These are phyloP conservation scores for Leuciscus waleckii DNA, from an alignment of 2,797 vertebrate genomes.

Conservation along the genomic window DNA sequence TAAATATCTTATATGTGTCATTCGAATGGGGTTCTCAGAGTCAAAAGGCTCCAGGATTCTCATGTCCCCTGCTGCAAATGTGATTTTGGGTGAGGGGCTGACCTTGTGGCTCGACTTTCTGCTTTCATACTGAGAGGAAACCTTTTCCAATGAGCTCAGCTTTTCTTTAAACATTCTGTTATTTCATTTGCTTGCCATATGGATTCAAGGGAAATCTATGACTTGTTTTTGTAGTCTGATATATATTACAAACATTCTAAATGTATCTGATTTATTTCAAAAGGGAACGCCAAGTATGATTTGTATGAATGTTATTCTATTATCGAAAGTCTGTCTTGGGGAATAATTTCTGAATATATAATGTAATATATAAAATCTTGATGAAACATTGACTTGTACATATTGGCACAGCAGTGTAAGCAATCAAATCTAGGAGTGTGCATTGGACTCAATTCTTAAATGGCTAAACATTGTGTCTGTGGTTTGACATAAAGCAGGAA, in stretches of 20 bases:
- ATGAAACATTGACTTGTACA: not conserved
- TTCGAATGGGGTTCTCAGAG: not conserved
- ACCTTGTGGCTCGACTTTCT: conserved; percentile 24
- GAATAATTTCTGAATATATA: conserved; percentile 16
- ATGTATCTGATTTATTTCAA: not conserved
- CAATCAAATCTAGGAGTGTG: conserved; percentile 15
- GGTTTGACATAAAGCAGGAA: conserved; percentile 18
- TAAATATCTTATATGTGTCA: not conserved
- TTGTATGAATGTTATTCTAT: conserved; percentile 14
- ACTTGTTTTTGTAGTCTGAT: conserved; percentile 4
- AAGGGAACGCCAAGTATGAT: not conserved
- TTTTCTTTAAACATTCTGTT: conserved; percentile 37
- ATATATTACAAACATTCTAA: not conserved
- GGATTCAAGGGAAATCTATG: conserved; percentile 26
- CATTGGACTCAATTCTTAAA: conserved; percentile 22
- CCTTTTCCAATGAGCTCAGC: conserved; percentile 28
- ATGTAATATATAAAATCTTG: conserved; percentile 14
- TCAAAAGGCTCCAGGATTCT: conserved; percentile 4
- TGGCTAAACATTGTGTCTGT: conserved; percentile 6
- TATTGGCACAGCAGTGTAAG: not conserved
- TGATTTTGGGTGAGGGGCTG: conserved; percentile 47
- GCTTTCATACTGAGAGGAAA: conserved; percentile 18
- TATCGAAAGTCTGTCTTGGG: conserved; percentile 10
- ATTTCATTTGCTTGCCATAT: conserved; percentile 31
- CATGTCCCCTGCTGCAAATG: conserved; percentile 17